Base-by-base conservation (phyloP, 1,140 invertebrate species). In the Agrilus planipennis region DNA sequence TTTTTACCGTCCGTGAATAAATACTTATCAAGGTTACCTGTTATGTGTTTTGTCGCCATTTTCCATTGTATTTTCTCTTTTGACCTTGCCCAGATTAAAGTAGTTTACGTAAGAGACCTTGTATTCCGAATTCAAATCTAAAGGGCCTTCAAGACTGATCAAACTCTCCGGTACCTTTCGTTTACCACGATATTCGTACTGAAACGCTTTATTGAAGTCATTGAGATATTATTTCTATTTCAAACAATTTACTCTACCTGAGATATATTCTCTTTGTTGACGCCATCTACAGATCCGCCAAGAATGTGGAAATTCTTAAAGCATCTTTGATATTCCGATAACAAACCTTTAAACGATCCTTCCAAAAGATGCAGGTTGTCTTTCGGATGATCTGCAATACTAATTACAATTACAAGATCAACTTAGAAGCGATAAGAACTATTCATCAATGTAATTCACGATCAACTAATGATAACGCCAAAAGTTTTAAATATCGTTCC, bases 261-360 rank as follows among this genome's bases (percentile, higher is more conserved):
- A 36, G 12, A 36, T 36, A 18, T 36, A n/a, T n/a, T n/a, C n/a
- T n/a, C n/a, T n/a, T n/a, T n/a, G n/a, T n/a, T n/a, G n/a, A n/a
- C n/a, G n/a, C n/a, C n/a, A n/a, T n/a, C 7, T 35, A 22, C 3
- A 35, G 19, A 35, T 35, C 39, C 9, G 22, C 31, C 16, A 45
- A 27, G 11, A 21, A 45, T n/a, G n/a, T n/a, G n/a, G 25, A 41
- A 50, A 32, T 51, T 38, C 12, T 42, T 45, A 34, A 45, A 61
- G 21, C 51, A 47, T 35, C 52, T 46, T 10, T 32, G 51, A 38
- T 62, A 62, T 42, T 62, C 60, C n/a, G 52, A 51, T 39, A 51
- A 54, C 3, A 60, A 40, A 34, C 43, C 41, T 39, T 58, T 52
- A 21, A 55, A 52, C n/a, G 56, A 55, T 14, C 57, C 60, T 20